phyloP scores from a whole-genome alignment of 2,113 vertebrate species.

The Xiphophorus hellerii region DNA sequence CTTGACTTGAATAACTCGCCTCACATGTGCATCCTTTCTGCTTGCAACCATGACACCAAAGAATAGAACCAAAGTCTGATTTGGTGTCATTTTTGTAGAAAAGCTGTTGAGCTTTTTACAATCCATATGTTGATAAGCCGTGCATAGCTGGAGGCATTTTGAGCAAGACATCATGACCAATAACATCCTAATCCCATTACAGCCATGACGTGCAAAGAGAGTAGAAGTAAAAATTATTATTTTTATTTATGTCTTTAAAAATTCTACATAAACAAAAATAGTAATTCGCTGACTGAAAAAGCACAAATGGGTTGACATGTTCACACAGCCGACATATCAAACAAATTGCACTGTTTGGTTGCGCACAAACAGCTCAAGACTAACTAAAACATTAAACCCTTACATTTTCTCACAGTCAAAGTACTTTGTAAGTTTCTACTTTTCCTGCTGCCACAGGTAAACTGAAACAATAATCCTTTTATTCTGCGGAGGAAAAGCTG shows the following conservation, averaged over 20 bases:
- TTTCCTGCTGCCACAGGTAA: not conserved
- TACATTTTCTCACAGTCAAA: slow-evolving; percentile 10
- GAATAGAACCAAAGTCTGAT: slow-evolving; percentile 13
- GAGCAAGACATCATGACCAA: not conserved
- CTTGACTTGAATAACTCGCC: too few relatives aligned
- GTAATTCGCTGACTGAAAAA: too few relatives aligned
- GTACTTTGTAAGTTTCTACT: not conserved
- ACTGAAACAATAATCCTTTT: not conserved
- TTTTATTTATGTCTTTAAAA: too few relatives aligned
- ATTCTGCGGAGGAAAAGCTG: not conserved
- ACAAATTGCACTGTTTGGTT: slow-evolving; percentile 34
- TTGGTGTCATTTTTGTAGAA: not conserved
- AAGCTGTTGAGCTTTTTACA: slow-evolving; percentile 13
- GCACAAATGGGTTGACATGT: too few relatives aligned
- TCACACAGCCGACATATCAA: too few relatives aligned
- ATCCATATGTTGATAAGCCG: slow-evolving; percentile 23
- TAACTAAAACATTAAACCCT: slow-evolving; percentile 25
- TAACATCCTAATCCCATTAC: not conserved
- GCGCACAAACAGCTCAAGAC: slow-evolving; percentile 38
- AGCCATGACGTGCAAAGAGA: not conserved
- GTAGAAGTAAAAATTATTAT: too few relatives aligned
- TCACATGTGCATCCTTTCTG: too few relatives aligned
- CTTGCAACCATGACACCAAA: slow-evolving; percentile 13
- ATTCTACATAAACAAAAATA: too few relatives aligned
- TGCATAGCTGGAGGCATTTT: slow-evolving; percentile 13